Base-by-base conservation (phyloP, 2,888 invertebrate genomes). In the Drepanosiphum platanoidis region DNA sequence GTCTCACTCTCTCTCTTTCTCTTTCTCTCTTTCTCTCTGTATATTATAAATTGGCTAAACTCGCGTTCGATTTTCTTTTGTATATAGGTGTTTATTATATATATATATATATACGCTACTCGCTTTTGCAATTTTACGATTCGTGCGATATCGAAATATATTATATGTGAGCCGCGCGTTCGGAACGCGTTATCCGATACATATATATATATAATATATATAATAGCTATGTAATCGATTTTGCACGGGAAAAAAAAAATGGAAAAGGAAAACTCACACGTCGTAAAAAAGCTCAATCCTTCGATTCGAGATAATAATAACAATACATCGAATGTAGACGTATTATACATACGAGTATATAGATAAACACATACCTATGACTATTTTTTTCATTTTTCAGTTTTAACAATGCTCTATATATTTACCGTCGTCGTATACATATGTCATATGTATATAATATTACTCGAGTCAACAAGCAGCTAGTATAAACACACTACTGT, bases 91-190 rank as follows among this genome's bases (percentile, higher is more conserved):
- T 27, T 13, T 13, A 27, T 32, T 27, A 46, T 46, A 30, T 13
- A 61, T n/a, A n/a, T 64, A 64, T 64, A 13, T 11, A 27, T 30
- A 72, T 15, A 46, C 27, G 13, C n/a, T 72, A 64, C 64, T 82
- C 61, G 71, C 11, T 81, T 81, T 39, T 11, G 22, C 58, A 9
- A n/a, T 72, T 82, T 82, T 82, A 64, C 72, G 72, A 72, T 72
- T 74, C 46, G 27, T 13, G 42, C 27, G 46, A 34, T 68, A 64
- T n/a, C 1, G 30, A 64, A 64, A 30, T 27, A 18, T 52, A 52
- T 3, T 52, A 22, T 18, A 58, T 36, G 22, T 39, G 39, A 64
- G 5, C 15, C 78, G 0, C 11, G 9, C 30, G 13, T 11, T 22
- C 30, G 39, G 30, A 64, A 78, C 52, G 36, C 18, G 78, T 58